These are phyloP conservation scores for Ophion ellenae DNA, from an alignment of 2,888 invertebrate species.

Conservation along the genomic window DNA sequence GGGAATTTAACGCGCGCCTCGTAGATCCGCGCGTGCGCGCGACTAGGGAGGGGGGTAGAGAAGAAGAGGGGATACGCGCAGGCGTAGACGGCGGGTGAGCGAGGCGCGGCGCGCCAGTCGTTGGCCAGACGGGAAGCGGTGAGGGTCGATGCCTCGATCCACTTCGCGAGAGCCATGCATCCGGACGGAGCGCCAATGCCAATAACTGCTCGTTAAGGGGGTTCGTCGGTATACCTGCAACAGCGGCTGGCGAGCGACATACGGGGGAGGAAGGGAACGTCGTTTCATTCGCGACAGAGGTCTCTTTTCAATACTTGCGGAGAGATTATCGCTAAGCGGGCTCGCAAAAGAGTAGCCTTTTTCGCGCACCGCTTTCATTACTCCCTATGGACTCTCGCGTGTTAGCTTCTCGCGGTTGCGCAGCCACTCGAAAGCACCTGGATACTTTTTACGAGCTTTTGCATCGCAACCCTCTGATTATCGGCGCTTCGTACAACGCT, in stretches of 20 bases:
- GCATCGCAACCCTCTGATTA: no score
- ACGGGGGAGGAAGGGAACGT: neutral
- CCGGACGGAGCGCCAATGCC: slow-evolving; percentile 16
- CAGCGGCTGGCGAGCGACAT: slow-evolving; percentile 4
- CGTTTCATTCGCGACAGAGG: neutral
- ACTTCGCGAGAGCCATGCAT: neutral
- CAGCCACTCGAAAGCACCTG: no score
- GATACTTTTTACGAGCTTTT: no score
- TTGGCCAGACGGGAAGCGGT: slow-evolving; percentile 23
- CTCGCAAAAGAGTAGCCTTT: neutral
- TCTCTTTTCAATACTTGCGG: slow-evolving; percentile 17
- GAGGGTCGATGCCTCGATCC: slow-evolving; percentile 4
- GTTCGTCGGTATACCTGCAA: neutral
- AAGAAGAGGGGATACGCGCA: slow-evolving; percentile 41
- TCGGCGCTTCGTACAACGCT: no score
- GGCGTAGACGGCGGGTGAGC: slow-evolving; percentile 25
- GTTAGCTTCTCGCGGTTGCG: no score
- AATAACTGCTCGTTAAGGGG: slow-evolving; percentile 28
- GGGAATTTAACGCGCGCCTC: slow-evolving; percentile 17
- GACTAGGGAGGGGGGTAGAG: neutral
- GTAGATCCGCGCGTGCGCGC: slow-evolving; percentile 34
- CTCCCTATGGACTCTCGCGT: no score
- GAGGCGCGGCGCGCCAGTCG: slow-evolving; percentile 32
- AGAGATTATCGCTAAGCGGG: no score
- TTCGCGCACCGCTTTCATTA: neutral